Conservation (phyloP, 2,113 vertebrate species). For the Zosterops borbonicus region DNA sequence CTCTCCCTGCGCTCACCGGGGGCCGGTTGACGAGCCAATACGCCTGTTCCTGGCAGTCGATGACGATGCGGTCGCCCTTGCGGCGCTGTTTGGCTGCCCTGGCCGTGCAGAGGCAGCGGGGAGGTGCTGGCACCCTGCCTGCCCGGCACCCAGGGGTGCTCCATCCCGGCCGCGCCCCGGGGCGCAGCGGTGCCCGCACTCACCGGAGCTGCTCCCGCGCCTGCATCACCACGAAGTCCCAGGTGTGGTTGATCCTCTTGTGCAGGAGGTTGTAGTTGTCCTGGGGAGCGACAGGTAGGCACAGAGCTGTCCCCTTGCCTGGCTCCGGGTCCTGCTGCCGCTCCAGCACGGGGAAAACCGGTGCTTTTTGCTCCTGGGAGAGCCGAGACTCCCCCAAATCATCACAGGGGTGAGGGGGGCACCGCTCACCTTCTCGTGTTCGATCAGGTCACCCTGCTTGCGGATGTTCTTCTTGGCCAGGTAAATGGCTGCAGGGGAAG, state of each 20-base stretch:
- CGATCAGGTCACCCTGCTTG: constrained; percentile 86
- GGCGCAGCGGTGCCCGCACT: not conserved
- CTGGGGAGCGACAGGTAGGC: constrained; percentile 47
- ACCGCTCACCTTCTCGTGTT: constrained; percentile 87
- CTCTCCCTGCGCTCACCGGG: constrained; percentile 74
- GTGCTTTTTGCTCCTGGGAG: not conserved
- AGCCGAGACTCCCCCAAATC: not conserved
- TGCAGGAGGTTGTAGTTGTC: constrained; percentile 87
- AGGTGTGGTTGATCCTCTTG: constrained; percentile 89
- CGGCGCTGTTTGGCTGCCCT: constrained; percentile 91
- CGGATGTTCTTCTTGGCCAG: constrained; percentile 94
- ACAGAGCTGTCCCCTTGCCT: accelerated
- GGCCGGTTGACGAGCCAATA: constrained; percentile 95
- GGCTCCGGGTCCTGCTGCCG: accelerated
- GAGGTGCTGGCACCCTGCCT: not conserved
- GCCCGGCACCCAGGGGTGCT: not conserved
- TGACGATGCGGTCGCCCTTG: constrained; percentile 91
- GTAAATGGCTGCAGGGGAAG: constrained; percentile 82
- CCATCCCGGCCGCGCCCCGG: not conserved
- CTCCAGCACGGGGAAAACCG: not conserved
- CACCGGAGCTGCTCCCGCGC: constrained; percentile 93
- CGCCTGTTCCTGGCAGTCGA: constrained; percentile 91
- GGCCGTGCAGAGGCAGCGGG: not conserved
- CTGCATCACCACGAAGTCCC: constrained; percentile 97
- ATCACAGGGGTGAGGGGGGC: not conserved